Base-by-base conservation (phyloP, 2,113 vertebrate genomes). In the Pachypanchax playfairii region DNA sequence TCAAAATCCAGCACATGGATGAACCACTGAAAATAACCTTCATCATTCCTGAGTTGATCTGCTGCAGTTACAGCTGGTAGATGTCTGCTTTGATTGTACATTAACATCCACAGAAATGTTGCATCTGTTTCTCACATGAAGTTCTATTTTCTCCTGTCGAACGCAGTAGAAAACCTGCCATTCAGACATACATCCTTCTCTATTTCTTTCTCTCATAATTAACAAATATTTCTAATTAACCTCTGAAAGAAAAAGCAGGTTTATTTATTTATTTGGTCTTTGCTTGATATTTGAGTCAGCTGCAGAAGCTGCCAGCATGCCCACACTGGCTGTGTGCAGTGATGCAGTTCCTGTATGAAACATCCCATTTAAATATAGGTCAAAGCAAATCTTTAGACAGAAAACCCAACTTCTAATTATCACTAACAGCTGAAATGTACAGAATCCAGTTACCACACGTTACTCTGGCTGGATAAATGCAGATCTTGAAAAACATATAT, bases 321-420 rank as follows among this genome's bases (percentile, higher is more conserved):
- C 47, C 35, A 11, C 52, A 29, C 42, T 20, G 21, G 25, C 51
- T 55, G 24, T 46, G 21, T n/a, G 38, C 26, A 38, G 14, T 29
- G 52, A 48, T 21, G 44, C 53, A 24, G 20, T 67, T 57, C 64
- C 64, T 50, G 44, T 25, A 35, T n/a, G 38, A 47, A 39, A 35
- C 44, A 35, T 31, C 25, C n/a, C 41, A 41, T 47, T 3, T 49
- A 33, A 67, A 67, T 42, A 2, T 57, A 67, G 53, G 53, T 57
- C 53, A 50, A 20, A 41, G 33, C 38, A 47, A 28, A 39, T 9
- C 62, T 28, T 42, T 41, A 65, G 20, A 44, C 39, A 13, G 36
- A 44, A 22, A 25, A 5, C 14, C 26, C 9, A 13, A 14, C 12
- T 11, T 4, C 25, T 43, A 43, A 31, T 42, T 52, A 14, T 22